Evolutionary conservation across 2,797 vertebrate species (phyloP).

Genomic region (Luscinia luscinia): DNA sequence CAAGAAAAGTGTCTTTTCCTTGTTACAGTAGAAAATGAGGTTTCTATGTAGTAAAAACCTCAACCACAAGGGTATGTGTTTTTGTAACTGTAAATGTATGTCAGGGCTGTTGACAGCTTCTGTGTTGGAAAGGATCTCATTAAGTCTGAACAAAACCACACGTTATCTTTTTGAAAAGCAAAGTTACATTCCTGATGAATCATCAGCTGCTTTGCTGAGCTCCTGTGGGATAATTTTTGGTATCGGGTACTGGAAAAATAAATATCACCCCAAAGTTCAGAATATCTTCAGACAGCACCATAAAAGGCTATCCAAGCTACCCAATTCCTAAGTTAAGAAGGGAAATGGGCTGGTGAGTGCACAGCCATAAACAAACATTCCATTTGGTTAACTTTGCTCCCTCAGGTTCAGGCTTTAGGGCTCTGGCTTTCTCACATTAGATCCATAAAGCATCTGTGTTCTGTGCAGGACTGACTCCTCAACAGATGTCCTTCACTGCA

Average conservation of each 20-base stretch:
- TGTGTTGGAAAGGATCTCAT: constrained; percentile 40
- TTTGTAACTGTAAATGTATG: constrained; percentile 9
- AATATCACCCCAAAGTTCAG: constrained; percentile 61
- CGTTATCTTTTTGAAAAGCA: constrained; percentile 21
- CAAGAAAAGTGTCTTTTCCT: constrained; percentile 29
- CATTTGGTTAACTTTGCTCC: constrained; percentile 38
- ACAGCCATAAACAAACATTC: constrained; percentile 59
- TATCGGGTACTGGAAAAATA: constrained; percentile 36
- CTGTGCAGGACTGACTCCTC: not conserved
- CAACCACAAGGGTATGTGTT: constrained; percentile 37
- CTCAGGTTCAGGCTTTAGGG: constrained; percentile 9
- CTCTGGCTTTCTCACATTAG: not conserved
- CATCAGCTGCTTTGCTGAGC: constrained; percentile 11
- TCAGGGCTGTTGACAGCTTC: constrained; percentile 53
- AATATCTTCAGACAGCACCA: constrained; percentile 63
- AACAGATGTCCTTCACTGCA: not conserved
- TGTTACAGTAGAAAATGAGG: constrained; percentile 39
- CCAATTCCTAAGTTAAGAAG: constrained; percentile 46
- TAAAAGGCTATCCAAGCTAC: constrained; percentile 63
- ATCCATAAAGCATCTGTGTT: not conserved
- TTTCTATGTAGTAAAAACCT: constrained; percentile 35
- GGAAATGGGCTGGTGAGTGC: not conserved
- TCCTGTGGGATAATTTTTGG: constrained; percentile 64
- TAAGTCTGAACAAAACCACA: constrained; percentile 55
- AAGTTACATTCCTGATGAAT: constrained; percentile 26